Base-by-base conservation (phyloP, 1,140 invertebrate species). In the Frieseomelitta varia region DNA sequence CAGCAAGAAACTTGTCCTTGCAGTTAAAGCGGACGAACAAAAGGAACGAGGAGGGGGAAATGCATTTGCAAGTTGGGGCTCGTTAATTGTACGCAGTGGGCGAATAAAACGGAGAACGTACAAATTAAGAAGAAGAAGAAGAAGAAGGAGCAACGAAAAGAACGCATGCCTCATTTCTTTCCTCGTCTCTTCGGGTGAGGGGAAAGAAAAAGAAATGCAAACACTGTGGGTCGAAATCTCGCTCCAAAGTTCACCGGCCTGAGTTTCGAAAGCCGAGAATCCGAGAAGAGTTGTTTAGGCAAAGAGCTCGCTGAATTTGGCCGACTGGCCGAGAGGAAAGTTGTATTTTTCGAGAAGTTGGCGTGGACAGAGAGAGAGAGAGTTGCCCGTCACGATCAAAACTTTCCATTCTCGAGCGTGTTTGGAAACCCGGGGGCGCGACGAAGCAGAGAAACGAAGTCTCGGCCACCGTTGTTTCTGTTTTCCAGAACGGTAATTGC, bases 361-460 rank as follows among this genome's bases (percentile, higher is more conserved):
- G 19, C 12, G 30, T 15, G 47, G 47, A 65, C 27, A 21, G 21
- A 14, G 24, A 19, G 2, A 47, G 39, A 47, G 11, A 12, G 30
- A 14, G 8, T 12, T 30, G n/a, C 19, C 3, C 24, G 21, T 1
- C 24, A n/a, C 17, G 55, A 73, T 24, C 39, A 39, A 51, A 81
- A 74, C 47, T 81, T 69, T 39, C 17, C 30, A 6, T 21, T 8
- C 4, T 10, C 39, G 39, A 0, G 21, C 11, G 47, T 58, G 19
- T 47, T 68, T n/a, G 24, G n/a, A 30, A 68, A 75, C 24, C 30
- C 30, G 30, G 30, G 19, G 39, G n/a, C 56, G 39, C 68, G 55
- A 80, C 53, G 14, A n/a, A 73, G 47, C 19, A 27, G 78, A 65
- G 53, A 74, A 81, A 65, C 39, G 58, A 74, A 81, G 79, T 63